phyloP scores from a whole-genome alignment of 2,113 vertebrate genomes.

The Empidonax traillii region DNA sequence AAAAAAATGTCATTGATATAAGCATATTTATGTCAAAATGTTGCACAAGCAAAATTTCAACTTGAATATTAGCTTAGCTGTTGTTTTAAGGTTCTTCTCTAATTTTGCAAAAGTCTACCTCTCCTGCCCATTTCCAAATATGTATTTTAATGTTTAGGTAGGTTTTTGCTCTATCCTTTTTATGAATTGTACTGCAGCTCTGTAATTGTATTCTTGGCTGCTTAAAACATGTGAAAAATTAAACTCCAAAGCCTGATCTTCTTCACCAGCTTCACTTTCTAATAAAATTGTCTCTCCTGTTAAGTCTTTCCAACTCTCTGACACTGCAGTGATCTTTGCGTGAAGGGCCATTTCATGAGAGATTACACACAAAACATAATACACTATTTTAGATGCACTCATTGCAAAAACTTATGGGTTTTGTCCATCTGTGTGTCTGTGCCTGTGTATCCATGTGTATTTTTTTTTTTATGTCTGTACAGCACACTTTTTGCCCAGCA shows the following conservation, averaged over 20 bases:
- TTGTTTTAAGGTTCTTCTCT: neutral
- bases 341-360: neutral
- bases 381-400: neutral
- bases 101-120: neutral
- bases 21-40: neutral
- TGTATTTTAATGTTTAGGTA: neutral
- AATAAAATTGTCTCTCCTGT: neutral
- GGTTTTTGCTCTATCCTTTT: neutral
- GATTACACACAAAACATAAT: neutral
- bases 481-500: neutral
- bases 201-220: neutral
- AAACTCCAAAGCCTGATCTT: neutral
- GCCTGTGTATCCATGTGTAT: rapidly evolving
- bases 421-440: rapidly evolving
- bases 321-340: neutral
- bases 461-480: neutral
- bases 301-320: neutral
- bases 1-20: neutral
- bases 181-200: neutral
- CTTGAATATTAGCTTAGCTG: neutral
- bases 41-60: neutral
- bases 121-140: neutral
- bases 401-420: neutral
- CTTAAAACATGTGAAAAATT: neutral
- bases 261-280: neutral